Base-by-base conservation (phyloP, 1,140 invertebrate genomes). In the Hyles vespertilio region DNA sequence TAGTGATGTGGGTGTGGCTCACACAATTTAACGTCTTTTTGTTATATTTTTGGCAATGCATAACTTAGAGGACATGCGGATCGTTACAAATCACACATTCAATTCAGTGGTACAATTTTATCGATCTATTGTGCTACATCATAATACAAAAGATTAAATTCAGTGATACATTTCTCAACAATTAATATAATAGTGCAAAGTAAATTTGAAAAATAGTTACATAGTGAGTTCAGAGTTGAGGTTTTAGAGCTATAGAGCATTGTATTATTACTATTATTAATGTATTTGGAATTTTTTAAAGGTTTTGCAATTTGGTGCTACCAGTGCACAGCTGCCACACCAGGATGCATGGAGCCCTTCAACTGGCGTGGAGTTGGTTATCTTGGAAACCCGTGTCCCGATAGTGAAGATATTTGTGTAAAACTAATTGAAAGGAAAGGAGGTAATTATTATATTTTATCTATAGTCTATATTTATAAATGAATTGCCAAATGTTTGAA, bases 361-460 rank as follows among this genome's bases (percentile, higher is more conserved):
- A 96, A 97, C 80, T 98, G 96, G 96, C 80, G 93, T 5, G 92
- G 92, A 49, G 82, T 92, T 40, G 91, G 91, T 0, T 92, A 89
- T 55, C 72, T 91, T 10, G 91, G 91, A 0, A 95, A 93, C 79
- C 92, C 95, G 59, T 98, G 97, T 82, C 95, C 95, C 1, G 94
- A 96, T 72, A 89, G 91, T 60, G 92, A 96, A 86, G 96, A 98
- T 81, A 94, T 95, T 70, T 98, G 97, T 90, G 95, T 98, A 0
- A 98, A 98, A 90, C 91, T 98, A 40, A 94, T 95, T 62, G 96
- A 98, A 87, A 91, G 91, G 57, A 96, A 96, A 92, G 95, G 94
- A 91, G 94, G 96, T 96, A 59, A 33, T 3, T 44, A 51, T 50
- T n/a, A 22, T 6, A 8, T 11, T 32, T 32, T 51, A 32, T 40